A percentile compares a stretch with the other conserved stretches of the same genome.
Evolutionary conservation across 2,888 invertebrate species (phyloP).

Genomic region (Cataglyphis livida): DNA sequence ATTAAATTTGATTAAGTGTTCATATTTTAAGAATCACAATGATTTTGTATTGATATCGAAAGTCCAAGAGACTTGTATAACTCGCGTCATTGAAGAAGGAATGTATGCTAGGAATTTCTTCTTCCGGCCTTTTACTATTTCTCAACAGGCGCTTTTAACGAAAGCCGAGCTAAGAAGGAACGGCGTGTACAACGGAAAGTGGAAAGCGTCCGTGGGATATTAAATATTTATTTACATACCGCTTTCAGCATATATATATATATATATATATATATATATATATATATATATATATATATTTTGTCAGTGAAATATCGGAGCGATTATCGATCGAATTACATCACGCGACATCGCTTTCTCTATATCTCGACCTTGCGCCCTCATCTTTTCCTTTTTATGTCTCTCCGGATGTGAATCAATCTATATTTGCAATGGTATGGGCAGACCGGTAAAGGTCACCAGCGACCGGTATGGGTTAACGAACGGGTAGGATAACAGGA

Average conservation of each 20-base stretch:
- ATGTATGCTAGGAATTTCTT: conserved; percentile 35
- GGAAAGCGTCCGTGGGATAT: not conserved
- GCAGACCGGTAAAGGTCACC: conserved; percentile 62
- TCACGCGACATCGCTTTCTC: conserved; percentile 64
- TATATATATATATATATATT: no score
- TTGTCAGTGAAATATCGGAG: conserved; percentile 29
- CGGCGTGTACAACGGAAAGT: conserved; percentile 1
- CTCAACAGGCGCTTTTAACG: not conserved
- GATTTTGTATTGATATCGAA: conserved; percentile 10
- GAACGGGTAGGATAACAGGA: conserved; percentile 60
- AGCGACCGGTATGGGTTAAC: conserved; percentile 64
- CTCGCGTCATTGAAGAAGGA: not conserved
- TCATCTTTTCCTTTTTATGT: conserved; percentile 46
- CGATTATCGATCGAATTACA: conserved; percentile 51
- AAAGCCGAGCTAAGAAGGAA: not conserved
- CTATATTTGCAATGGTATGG: conserved; percentile 38
- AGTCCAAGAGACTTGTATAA: not conserved
- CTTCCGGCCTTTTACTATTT: conserved; percentile 44
- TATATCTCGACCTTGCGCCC: conserved; percentile 62
- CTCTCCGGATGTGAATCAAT: conserved; percentile 61
- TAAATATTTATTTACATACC: conserved; percentile 17
- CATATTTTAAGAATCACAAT: not conserved
- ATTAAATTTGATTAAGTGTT: not conserved
- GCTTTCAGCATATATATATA: not conserved
- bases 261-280: not conserved